Conservation (phyloP, 2,888 invertebrate species). For the Caenorhabditis angaria region DNA sequence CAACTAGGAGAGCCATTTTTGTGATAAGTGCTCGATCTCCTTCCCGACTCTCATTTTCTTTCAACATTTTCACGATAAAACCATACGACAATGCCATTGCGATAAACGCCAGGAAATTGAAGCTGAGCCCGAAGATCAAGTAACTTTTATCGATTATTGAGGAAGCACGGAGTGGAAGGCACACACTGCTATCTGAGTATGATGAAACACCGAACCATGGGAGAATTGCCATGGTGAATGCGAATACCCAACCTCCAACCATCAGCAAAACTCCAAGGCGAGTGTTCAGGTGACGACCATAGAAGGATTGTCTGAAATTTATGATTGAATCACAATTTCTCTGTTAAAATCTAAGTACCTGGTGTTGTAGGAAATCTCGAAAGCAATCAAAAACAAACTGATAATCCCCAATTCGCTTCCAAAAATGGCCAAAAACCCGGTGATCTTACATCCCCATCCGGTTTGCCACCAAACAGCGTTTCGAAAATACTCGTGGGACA, state of each 20-base stretch:
- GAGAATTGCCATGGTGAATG: slow-evolving; percentile 82
- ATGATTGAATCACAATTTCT: background rate
- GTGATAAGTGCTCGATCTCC: slow-evolving; percentile 64
- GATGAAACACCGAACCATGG: slow-evolving; percentile 91
- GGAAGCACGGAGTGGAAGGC: slow-evolving; percentile 91
- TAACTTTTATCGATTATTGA: slow-evolving; percentile 78
- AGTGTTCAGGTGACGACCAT: slow-evolving; percentile 83
- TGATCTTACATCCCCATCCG: slow-evolving; percentile 86
- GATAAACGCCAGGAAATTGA: slow-evolving; percentile 91
- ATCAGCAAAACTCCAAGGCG: slow-evolving; percentile 58
- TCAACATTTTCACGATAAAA: slow-evolving; percentile 62
- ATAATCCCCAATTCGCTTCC: slow-evolving; percentile 91
- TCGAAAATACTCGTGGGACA: slow-evolving; percentile 92
- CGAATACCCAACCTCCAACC: slow-evolving; percentile 73
- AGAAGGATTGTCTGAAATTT: slow-evolving; percentile 79
- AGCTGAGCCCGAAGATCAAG: slow-evolving; percentile 78
- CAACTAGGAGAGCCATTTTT: slow-evolving; percentile 89
- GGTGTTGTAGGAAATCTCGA: slow-evolving; percentile 71
- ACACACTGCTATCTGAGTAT: slow-evolving; percentile 94
- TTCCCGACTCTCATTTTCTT: slow-evolving; percentile 48
- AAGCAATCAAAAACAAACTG: slow-evolving; percentile 87
- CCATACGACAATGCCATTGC: slow-evolving; percentile 83
- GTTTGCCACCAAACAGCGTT: slow-evolving; percentile 96
- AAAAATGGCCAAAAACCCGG: slow-evolving; percentile 91
- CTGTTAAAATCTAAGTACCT: slow-evolving; percentile 28